Conservation (phyloP, 2,797 vertebrate genomes). For the Phoebastria nigripes region DNA sequence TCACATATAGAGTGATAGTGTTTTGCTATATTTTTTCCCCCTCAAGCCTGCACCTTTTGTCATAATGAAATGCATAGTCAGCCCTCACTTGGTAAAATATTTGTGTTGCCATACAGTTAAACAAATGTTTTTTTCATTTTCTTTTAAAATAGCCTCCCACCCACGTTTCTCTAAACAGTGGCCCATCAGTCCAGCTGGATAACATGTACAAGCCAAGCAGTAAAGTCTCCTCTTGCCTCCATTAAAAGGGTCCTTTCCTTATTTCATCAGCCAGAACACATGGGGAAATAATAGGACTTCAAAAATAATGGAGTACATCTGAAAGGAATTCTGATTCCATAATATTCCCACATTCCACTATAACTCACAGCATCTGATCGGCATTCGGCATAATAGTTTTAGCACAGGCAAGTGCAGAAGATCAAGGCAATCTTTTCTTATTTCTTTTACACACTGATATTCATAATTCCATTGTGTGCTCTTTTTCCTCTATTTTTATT, state of each 20-base stretch:
- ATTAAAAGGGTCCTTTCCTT: conserved; percentile 75
- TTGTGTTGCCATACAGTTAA: conserved; percentile 81
- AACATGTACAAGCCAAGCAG: conserved; percentile 76
- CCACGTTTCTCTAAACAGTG: conserved; percentile 71
- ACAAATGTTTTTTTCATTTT: conserved; percentile 82
- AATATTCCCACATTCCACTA: conserved; percentile 33
- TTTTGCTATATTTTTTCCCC: background rate
- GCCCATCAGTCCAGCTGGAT: conserved; percentile 79
- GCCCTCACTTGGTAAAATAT: conserved; percentile 84
- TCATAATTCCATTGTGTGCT: background rate
- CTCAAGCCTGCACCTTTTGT: conserved; percentile 77
- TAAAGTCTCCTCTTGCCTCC: conserved; percentile 62
- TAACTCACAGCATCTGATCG: conserved; percentile 1
- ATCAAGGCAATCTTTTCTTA: conserved; percentile 34
- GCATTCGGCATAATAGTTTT: conserved; percentile 1
- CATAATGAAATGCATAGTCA: conserved; percentile 78
- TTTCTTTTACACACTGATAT: conserved; percentile 36
- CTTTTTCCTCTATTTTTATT: conserved; percentile 8
- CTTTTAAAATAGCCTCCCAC: conserved; percentile 77
- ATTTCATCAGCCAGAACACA: conserved; percentile 32
- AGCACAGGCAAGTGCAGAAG: conserved; percentile 29
- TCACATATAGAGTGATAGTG: background rate
- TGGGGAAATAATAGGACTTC: conserved; percentile 29
- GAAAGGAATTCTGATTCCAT: conserved; percentile 35
- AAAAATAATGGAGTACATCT: conserved; percentile 12